Evolutionary conservation across 2,888 invertebrate genomes (phyloP).

Genomic region (Platynereis dumerilii): DNA sequence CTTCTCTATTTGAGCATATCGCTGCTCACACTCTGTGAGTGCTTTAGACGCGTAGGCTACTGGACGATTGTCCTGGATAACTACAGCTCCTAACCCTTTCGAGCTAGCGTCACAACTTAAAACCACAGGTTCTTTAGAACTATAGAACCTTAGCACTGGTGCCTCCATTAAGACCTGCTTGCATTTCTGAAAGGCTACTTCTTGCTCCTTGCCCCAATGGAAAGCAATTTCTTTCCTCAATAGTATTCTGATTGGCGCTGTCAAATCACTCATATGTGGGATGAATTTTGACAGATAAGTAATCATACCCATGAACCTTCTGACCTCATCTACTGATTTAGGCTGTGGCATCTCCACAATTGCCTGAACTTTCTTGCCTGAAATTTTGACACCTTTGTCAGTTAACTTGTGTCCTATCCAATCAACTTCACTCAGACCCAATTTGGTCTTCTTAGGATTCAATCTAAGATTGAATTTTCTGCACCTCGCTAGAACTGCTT

Average conservation of each 20-base stretch:
- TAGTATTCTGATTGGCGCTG: neutral
- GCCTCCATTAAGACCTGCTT: neutral
- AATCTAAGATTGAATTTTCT: neutral
- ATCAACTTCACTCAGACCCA: neutral
- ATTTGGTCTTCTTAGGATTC: neutral
- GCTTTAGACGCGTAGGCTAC: neutral
- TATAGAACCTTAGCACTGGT: neutral
- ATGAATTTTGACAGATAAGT: neutral
- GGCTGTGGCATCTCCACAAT: neutral
- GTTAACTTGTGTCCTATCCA: neutral
- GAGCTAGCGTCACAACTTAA: neutral
- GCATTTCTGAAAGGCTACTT: neutral
- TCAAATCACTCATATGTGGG: neutral
- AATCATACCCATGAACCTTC: neutral
- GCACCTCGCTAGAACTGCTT: too few species aligned
- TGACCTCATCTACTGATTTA: neutral
- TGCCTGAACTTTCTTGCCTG: neutral
- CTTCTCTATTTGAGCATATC: constrained; percentile 4
- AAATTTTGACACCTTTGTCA: neutral
- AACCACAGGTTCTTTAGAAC: neutral
- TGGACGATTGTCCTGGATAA: neutral
- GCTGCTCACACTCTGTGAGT: neutral
- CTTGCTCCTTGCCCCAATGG: neutral
- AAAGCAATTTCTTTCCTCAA: neutral
- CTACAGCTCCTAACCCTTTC: neutral